Conservation (phyloP, 2,888 invertebrate genomes). For the Mythimna lalbum region DNA sequence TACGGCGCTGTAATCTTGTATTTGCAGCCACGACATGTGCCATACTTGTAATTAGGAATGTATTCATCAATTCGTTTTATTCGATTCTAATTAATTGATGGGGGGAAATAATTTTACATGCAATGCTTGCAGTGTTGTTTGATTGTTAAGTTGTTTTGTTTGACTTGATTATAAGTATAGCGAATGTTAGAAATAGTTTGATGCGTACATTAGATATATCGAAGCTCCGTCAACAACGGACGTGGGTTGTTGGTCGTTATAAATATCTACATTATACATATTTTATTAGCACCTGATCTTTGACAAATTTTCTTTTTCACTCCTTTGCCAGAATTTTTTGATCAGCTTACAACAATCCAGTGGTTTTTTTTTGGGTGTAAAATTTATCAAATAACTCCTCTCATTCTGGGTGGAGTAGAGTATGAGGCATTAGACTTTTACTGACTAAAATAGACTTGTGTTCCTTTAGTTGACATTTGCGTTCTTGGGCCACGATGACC, state of each 20-base stretch:
- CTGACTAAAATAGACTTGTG: too few relatives aligned
- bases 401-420: too few relatives aligned
- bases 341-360: not conserved
- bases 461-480: too few relatives aligned
- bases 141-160: not conserved
- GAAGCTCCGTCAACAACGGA: not conserved
- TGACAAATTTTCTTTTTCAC: not conserved
- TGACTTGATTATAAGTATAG: not conserved
- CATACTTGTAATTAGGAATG: slow-evolving; percentile 28
- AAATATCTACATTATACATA: not conserved
- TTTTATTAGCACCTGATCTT: not conserved
- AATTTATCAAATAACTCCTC: too few relatives aligned
- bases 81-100: slow-evolving; percentile 30
- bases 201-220: not conserved
- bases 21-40: slow-evolving; percentile 39
- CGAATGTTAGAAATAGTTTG: not conserved
- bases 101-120: slow-evolving; percentile 13
- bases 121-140: not conserved
- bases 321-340: not conserved
- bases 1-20: slow-evolving; percentile 20
- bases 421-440: too few relatives aligned
- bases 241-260: not conserved
- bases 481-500: too few relatives aligned
- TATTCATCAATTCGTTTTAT: slow-evolving; percentile 39
- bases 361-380: not conserved